Percentiles rank a stretch among this genome's conserved stretches.
Conservation (phyloP, 2,888 invertebrate genomes). For the Euspilapteryx auroguttella region DNA sequence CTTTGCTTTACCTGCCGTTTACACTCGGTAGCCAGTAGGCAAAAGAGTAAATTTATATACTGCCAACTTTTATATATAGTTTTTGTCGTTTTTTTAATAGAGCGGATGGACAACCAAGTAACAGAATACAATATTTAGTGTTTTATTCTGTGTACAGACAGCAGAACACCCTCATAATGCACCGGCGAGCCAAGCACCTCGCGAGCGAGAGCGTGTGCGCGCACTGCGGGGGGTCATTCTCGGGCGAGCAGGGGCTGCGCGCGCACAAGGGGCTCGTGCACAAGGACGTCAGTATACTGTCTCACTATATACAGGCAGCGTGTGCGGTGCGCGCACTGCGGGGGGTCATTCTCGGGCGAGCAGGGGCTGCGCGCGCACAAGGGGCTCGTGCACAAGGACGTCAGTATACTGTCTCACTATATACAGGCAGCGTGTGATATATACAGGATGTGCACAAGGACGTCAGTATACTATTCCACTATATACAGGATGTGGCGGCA, state of each 20-base stretch:
- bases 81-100: no score
- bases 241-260: conserved; percentile 12
- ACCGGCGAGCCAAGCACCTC: conserved; percentile 15
- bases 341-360: neutral
- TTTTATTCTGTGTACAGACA: no score
- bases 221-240: conserved; percentile 15
- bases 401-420: neutral
- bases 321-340: neutral
- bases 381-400: neutral
- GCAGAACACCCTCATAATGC: conserved; percentile 17
- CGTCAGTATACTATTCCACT: no score
- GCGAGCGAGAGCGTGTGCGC: conserved; percentile 15
- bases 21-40: no score
- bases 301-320: no score
- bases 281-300: conserved; percentile 6
- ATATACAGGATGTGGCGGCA: no score
- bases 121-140: no score
- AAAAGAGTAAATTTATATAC: no score
- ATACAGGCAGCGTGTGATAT: no score
- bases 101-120: no score
- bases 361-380: neutral
- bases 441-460: neutral
- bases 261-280: conserved; percentile 15
- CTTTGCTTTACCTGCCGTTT: no score
- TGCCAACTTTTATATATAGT: no score